phyloP scores from a whole-genome alignment of 2,888 invertebrate genomes.

The Gari tellinella region DNA sequence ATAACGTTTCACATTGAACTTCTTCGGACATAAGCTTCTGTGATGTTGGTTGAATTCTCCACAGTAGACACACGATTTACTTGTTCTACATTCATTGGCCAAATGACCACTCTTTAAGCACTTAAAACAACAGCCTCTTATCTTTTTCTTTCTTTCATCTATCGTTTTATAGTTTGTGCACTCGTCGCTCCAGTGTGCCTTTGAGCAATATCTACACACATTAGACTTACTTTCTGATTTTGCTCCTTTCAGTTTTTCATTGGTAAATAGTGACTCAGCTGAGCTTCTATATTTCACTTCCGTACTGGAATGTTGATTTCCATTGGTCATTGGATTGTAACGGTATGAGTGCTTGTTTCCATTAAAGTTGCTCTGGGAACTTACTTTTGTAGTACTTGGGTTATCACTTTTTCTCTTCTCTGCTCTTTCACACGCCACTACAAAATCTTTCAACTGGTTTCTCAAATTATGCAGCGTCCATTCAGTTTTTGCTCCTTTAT shows the following conservation, averaged over 20 bases:
- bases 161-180: conserved; percentile 23
- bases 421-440: too few species aligned
- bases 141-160: conserved; percentile 23
- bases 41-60: conserved; percentile 33
- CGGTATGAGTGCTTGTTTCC: too few species aligned
- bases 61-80: conserved; percentile 38
- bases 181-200: conserved; percentile 30
- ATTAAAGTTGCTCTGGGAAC: too few species aligned
- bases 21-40: conserved; percentile 30
- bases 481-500: too few species aligned
- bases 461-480: too few species aligned
- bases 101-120: too few species aligned
- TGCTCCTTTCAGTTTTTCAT: not conserved
- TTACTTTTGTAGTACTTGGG: too few species aligned
- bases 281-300: too few species aligned
- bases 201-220: conserved; percentile 21
- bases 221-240: not conserved
- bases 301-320: too few species aligned
- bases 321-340: too few species aligned
- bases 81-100: conserved; percentile 15
- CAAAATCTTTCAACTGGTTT: too few species aligned
- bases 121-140: conserved; percentile 22
- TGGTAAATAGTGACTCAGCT: conserved; percentile 1
- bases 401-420: too few species aligned
- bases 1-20: not conserved